Evolutionary conservation across 2,797 vertebrate species (phyloP).

Genomic region (Anguilla anguilla): DNA sequence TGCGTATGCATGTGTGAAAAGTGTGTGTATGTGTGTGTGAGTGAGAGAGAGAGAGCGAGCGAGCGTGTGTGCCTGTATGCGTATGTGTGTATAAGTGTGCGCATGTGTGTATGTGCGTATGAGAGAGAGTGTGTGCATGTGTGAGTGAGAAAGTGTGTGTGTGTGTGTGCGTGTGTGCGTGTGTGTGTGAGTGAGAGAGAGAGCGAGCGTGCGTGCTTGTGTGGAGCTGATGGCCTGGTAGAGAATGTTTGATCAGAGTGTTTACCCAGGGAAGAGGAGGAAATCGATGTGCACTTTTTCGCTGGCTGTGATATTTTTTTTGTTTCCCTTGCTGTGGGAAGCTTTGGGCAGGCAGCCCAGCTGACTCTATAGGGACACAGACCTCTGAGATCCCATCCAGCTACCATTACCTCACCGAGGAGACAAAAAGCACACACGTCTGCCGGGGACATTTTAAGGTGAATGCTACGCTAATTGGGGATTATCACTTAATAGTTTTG

Average conservation of each 20-base stretch:
- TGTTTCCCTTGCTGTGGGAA: not conserved
- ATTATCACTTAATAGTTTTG: constrained; percentile 71
- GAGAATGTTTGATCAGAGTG: not conserved
- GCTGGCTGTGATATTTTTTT: not conserved
- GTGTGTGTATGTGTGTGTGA: no score
- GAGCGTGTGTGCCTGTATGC: not conserved
- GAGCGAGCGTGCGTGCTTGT: not conserved
- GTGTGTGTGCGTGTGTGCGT: not conserved
- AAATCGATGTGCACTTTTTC: not conserved
- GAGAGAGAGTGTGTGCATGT: not conserved
- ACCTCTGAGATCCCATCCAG: not conserved
- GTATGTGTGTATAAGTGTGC: not conserved
- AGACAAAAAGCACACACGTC: not conserved
- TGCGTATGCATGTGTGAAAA: no score
- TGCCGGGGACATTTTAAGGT: constrained; percentile 50
- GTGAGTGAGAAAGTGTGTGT: not conserved
- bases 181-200: no score
- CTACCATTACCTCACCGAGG: constrained; percentile 10
- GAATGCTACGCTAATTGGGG: constrained; percentile 63
- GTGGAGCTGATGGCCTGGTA: not conserved
- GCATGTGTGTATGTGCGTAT: no score
- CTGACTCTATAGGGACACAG: not conserved
- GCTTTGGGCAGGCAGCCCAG: not conserved
- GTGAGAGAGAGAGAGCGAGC: no score
- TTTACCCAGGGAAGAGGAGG: not conserved